Evolutionary conservation across 2,797 vertebrate genomes (phyloP), one percentile per base, ranked within the genome.

Genomic region (Propithecus deckenii): DNA sequence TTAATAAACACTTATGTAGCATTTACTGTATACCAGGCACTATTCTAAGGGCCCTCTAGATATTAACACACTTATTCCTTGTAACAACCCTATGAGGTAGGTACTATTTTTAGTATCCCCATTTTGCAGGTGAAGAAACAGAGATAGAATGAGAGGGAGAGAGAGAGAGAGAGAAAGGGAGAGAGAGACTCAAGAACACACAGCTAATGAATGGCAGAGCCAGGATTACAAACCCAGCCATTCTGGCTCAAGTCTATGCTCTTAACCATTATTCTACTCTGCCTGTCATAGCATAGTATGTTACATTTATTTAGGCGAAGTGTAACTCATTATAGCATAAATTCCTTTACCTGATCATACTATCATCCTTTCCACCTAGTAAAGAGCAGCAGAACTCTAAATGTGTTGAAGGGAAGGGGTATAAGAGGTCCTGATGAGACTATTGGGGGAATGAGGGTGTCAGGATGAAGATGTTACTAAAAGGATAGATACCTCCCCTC

Each of bases 101-200:
- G 50, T 59, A 65, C 28, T 85, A 76, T 83, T 90, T 95, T 91
- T 74, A 75, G 22, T 84, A 89, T 81, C 65, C 23, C 17, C 22
- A 72, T 92, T 92, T 91, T 92, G 79, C 13, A 97, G 50, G 76
- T 55, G n/a, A 91, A 38, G 38, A 92, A 78, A 86, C 15, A 41
- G 57, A 69, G 17, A 30, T 32, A 3, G 10, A 78, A 69, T 61
- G 32, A 59, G 32, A 63, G 61, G 43, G n/a, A 30, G 43, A 17
- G 23, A 12, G 57, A 50, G 32, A 23, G 28, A 3, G 10, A 78
- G 61, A 52, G 35, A 59, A 18, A 63, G 67, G 48, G n/a, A 55
- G 71, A 80, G 28, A 55, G 46, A 18, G 63, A 25, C 61, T 18
- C 48, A 55, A 69, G 57, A 80, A 50, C 50, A 74, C 65, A 84